Evolutionary conservation across 2,797 vertebrate genomes (phyloP).

Genomic region (Buceros bicornis): DNA sequence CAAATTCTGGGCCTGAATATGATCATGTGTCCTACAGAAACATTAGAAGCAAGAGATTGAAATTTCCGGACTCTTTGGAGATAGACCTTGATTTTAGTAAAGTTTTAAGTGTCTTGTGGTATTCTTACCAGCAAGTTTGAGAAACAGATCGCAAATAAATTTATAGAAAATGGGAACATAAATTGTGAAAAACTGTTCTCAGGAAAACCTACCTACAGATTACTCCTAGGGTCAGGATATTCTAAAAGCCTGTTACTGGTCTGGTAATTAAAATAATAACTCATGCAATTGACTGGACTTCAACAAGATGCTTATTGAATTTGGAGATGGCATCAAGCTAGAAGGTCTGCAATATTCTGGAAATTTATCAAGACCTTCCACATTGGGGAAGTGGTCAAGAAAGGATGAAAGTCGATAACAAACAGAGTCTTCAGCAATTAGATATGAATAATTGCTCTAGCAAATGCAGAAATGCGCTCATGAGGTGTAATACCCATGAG

Average conservation of each 20-base stretch:
- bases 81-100: not conserved
- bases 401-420: not conserved
- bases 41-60: not conserved
- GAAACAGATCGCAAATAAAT: constrained; percentile 58
- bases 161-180: constrained; percentile 37
- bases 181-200: constrained; percentile 56
- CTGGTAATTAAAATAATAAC: not conserved
- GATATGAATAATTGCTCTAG: not conserved
- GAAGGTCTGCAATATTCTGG: not conserved
- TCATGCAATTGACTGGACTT: not conserved
- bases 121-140: constrained; percentile 27
- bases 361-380: not conserved
- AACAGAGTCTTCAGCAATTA: not conserved
- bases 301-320: not conserved
- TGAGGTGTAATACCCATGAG: not conserved
- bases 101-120: not conserved
- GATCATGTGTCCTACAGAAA: not conserved
- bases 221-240: not conserved
- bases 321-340: not conserved
- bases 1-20: not conserved
- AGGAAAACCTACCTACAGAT: not conserved
- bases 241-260: not conserved
- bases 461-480: not conserved
- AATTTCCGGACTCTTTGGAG: not conserved
- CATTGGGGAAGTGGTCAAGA: not conserved